Evolutionary conservation across 2,113 vertebrate genomes (phyloP).

Genomic region (Neopipo cinnamomea): DNA sequence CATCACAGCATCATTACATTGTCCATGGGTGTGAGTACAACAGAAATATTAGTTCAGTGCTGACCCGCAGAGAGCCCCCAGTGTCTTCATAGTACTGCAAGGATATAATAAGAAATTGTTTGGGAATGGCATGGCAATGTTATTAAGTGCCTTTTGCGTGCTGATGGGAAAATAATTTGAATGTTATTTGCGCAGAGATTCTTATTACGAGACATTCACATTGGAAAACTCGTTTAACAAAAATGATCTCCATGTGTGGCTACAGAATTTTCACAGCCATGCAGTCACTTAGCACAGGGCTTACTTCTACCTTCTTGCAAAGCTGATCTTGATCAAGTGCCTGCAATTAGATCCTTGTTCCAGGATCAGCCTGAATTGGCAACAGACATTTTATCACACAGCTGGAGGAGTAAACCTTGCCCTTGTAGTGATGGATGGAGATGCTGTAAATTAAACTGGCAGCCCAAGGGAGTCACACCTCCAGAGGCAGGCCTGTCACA

Average conservation of each 20-base stretch:
- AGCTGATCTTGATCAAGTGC: not conserved
- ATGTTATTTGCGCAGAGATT: not conserved
- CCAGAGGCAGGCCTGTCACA: not conserved
- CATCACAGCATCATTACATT: not conserved
- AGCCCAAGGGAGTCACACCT: not conserved
- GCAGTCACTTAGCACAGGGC: not conserved
- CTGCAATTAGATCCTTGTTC: not conserved
- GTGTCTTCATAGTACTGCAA: not conserved
- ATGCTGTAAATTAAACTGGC: not conserved
- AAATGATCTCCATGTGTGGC: not conserved
- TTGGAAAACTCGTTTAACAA: not conserved
- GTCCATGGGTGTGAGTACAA: not conserved
- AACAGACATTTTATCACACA: not conserved
- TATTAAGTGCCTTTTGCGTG: not conserved
- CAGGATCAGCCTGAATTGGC: not conserved
- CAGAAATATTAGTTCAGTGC: not conserved
- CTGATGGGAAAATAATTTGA: not conserved
- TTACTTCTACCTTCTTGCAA: not conserved
- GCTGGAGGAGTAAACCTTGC: not conserved
- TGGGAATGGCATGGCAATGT: not conserved
- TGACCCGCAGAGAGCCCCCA: accelerated
- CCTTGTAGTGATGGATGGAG: not conserved
- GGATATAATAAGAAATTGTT: not conserved
- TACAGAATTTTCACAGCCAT: not conserved
- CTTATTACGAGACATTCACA: not conserved